Evolutionary conservation across 2,888 invertebrate genomes (phyloP).

Genomic region (Malacosoma neustria): DNA sequence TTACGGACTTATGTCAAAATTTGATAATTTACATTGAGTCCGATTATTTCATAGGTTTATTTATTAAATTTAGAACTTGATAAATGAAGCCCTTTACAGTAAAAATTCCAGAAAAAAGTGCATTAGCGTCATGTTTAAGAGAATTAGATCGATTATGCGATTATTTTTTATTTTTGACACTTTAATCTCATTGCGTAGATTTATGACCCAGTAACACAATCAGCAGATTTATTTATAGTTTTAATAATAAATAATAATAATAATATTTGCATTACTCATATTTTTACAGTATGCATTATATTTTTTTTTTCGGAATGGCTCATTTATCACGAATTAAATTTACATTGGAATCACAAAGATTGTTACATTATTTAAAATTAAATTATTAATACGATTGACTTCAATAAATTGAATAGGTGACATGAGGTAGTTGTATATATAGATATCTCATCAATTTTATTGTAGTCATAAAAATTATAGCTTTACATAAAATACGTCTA

Average conservation of each 20-base stretch:
- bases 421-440: constrained; percentile 28
- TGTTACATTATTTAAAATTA: not conserved
- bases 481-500: constrained; percentile 57
- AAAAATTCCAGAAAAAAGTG: no score
- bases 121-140: no score
- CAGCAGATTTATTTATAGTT: no score
- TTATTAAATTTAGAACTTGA: constrained; percentile 2
- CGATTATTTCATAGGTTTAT: constrained; percentile 17
- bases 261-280: no score
- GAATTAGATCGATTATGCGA: no score
- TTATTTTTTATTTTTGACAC: no score
- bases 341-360: constrained; percentile 10
- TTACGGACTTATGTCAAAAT: constrained; percentile 33
- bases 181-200: no score
- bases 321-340: not conserved
- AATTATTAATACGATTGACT: constrained; percentile 1
- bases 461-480: constrained; percentile 66
- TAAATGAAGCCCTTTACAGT: not conserved
- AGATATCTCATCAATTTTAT: constrained; percentile 40
- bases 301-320: no score
- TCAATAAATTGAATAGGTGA: not conserved
- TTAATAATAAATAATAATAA: no score
- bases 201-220: no score
- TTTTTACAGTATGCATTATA: no score
- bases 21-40: constrained; percentile 27